Evolutionary conservation across 2,797 vertebrate species (phyloP).

Genomic region (Tapirus indicus): DNA sequence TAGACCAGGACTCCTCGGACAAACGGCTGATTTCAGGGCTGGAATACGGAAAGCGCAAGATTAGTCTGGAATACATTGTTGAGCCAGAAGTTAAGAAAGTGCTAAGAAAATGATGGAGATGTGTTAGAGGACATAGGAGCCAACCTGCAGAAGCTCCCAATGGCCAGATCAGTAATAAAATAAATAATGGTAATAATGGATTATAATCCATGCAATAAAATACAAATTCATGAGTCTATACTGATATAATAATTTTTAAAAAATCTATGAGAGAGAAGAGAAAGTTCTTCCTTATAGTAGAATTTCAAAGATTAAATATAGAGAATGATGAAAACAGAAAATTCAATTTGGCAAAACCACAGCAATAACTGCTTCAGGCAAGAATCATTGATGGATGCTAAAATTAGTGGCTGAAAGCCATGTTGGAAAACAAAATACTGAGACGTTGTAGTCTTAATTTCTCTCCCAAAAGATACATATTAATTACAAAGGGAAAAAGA

Average conservation of each 20-base stretch:
- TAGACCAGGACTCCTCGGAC: background rate
- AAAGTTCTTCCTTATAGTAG: background rate
- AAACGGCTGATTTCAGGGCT: background rate
- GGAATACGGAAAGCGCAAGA: background rate
- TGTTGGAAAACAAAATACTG: background rate
- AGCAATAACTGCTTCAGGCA: background rate
- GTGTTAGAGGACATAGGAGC: background rate
- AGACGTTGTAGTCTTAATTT: background rate
- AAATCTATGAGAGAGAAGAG: background rate
- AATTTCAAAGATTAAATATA: background rate
- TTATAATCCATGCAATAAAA: background rate
- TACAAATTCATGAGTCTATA: background rate
- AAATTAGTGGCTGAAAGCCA: background rate
- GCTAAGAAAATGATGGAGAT: background rate
- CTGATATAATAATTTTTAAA: background rate
- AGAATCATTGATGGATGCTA: background rate
- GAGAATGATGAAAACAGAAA: background rate
- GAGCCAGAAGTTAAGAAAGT: background rate
- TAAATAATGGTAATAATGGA: background rate
- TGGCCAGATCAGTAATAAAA: background rate
- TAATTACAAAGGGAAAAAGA: background rate
- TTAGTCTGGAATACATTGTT: background rate
- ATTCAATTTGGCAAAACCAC: background rate
- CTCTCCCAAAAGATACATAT: background rate
- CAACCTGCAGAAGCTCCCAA: background rate